Base-by-base conservation (phyloP, 2,113 vertebrate species). In the Leptosomus discolor region DNA sequence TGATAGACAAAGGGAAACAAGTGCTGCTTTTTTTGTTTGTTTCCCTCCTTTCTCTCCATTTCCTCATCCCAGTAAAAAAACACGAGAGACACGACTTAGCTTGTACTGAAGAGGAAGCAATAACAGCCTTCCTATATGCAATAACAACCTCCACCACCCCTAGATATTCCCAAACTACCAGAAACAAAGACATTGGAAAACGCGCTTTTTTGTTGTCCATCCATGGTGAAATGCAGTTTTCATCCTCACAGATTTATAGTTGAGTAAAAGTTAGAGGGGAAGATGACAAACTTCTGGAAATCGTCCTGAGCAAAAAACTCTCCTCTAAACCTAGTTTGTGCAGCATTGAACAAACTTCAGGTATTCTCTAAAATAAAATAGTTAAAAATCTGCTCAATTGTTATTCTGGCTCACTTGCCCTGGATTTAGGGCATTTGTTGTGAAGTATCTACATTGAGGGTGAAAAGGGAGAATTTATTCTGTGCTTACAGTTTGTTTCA, bases 181-280 rank as follows among this genome's bases (percentile, higher is more conserved):
- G 43, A 64, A 87, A 91, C 36, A 77, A 48, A 76, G n/a, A 26
- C 5, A 18, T 2, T n/a, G 27, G 54, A 22, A 86, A 69, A 65
- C 1, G 8, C 6, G n/a, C 22, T 41, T 56, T 16, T 22, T 36
- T 16, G n/a, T 34, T 37, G 1, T 37, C 32, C 6, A 2, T n/a
- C 27, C 45, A 32, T 75, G 26, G 13, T 34, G 87, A 94, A 92
- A 57, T 2, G 3, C 4, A 15, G 3, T 56, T 87, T 64, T 87
- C 23, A 13, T 81, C 30, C 68, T 74, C 30, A 24, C 46, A 76
- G 64, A 50, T 68, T 41, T 19, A 88, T 13, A 46, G 8, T 8
- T 0, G 0, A 70, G 43, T 10, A 43, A 57, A 94, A 84, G 79
- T n/a, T 2, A 69, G 63, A 58, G 94, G 37, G 46, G 41, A 64